Conservation (phyloP, 1,140 invertebrate species). For the Eubasilissa regina region DNA sequence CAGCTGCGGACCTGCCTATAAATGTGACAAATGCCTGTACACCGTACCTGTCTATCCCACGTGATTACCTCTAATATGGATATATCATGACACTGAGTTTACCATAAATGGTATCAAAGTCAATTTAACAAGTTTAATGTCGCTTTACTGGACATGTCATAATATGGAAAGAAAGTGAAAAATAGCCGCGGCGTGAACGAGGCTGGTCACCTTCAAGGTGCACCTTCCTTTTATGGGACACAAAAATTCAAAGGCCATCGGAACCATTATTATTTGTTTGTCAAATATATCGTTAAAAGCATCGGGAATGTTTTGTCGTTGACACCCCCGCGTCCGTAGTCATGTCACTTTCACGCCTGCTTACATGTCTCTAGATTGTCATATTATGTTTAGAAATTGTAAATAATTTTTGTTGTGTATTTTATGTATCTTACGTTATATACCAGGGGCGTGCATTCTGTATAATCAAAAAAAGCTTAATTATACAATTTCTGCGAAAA, state of each 20-base stretch:
- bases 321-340: not conserved
- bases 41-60: not conserved
- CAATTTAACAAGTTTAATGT: conserved; percentile 17
- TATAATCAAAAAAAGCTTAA: too few species aligned
- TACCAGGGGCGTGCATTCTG: too few species aligned
- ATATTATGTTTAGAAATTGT: not conserved
- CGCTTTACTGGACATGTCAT: conserved; percentile 25
- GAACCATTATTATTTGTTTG: conserved; percentile 7
- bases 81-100: not conserved
- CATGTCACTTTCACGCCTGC: conserved; percentile 10
- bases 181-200: not conserved
- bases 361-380: not conserved
- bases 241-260: conserved; percentile 18
- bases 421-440: not conserved
- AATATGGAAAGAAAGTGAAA: conserved; percentile 36
- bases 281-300: not conserved
- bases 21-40: not conserved
- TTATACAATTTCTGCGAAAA: too few species aligned
- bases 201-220: conserved; percentile 22
- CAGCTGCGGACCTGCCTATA: not conserved
- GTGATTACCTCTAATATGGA: conserved; percentile 9
- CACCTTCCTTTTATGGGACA: conserved; percentile 20
- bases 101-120: conserved; percentile 22
- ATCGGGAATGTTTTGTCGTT: not conserved
- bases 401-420: not conserved